Evolutionary conservation across 2,888 invertebrate species (phyloP), one percentile per base, ranked within the genome.

Genomic region (Ligdia adustata): DNA sequence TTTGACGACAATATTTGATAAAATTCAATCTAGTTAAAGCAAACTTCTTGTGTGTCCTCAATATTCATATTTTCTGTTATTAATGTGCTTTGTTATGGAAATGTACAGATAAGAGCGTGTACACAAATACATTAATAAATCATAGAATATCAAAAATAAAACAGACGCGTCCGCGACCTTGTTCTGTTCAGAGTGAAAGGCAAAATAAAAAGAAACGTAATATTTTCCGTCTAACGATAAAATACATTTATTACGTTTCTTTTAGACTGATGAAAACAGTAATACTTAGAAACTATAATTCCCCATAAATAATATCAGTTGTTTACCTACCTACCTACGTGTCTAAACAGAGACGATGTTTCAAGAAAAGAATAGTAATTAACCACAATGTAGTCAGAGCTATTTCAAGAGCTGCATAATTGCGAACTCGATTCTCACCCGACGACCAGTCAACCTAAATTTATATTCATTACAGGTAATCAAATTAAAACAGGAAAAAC

Each of bases 401-500:
- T 39, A 46, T 34, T 40, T 40, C 40, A 9, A 40, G 32, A 31
- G 12, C 16, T 13, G 7, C 7, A 39, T 45, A 33, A 45, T 39
- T 27, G 12, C 13, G 38, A 20, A 28, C 20, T 39, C 18, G 9
- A 26, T 13, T 38, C 20, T 14, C 24, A 13, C 27, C 22, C n/a
- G 13, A 13, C 31, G 20, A 39, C 37, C 26, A 9, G 26, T 2
- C 37, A 38, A 37, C 26, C 35, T 41, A 38, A 48, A 41, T 42
- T 37, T n/a, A 28, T 15, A 16, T 35, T 40, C 29, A 44, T 45
- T 35, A 35, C 31, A 22, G 18, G 37, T 39, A 29, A 39, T 18
- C 28, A 49, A 43, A 43, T 33, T 13, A 39, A 47, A 40, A 43
- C 43, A 39, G 34, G 49, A 43, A 43, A 48, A 43, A 26, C 39